Base-by-base conservation (phyloP, 1,140 invertebrate genomes). In the Pogonomyrmex barbatus region DNA sequence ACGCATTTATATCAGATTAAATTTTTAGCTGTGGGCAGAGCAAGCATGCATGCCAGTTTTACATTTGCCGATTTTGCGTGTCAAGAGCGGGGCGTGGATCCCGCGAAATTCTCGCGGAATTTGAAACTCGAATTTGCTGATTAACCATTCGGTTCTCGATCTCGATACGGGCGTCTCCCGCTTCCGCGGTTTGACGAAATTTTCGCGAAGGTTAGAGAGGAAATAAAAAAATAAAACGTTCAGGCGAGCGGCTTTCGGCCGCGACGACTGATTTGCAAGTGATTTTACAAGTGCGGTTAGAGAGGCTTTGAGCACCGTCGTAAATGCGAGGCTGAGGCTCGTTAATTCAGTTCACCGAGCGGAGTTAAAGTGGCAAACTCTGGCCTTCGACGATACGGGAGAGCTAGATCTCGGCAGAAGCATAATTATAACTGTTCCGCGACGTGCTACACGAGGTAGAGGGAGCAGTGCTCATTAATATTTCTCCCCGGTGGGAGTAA, bases 281-380 rank as follows among this genome's bases (percentile, higher is more conserved):
- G n/a, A 33, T 81, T 65, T 81, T 68, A 42, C 60, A 85, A 36
- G 50, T 14, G n/a, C 10, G 17, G 52, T 24, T 0, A 1, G 24
- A 24, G 5, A 8, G n/a, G 65, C 42, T 87, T 65, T 58, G 30
- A 2, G 75, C 54, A 56, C 24, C 10, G 73, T 68, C n/a, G 52
- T 79, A 68, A 88, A 83, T 60, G 50, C 75, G 30, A 33, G 67
- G 75, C 52, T 50, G 56, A 73, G 73, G 73, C 60, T 82, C 58
- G 68, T 82, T 88, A 88, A 87, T 88, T 88, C 68, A 70, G 87
- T 87, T 82, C n/a, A 39, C 56, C 45, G 85, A 73, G 52, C 85
- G 50, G 50, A 52, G 50, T 39, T 62, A 78, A 56, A 24, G 76
- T 87, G 47, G 77, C 50, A 62, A 42, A 83, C 79, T 83, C 70